Base-by-base conservation (phyloP, 1,140 invertebrate genomes). In the Diploscapter pachys region DNA sequence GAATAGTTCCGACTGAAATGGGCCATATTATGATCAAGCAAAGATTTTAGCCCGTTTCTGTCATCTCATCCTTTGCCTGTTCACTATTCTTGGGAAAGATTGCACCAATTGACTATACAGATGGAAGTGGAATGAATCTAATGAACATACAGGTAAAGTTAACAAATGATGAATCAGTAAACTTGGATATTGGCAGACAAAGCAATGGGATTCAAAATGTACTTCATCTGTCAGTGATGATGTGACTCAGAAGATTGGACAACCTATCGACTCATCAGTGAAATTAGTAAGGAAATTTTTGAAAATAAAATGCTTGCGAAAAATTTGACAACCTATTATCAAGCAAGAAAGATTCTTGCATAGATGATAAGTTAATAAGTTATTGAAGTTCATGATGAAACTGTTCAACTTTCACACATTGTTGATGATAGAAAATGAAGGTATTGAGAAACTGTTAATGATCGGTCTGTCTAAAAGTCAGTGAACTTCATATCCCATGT, bases 61-160 rank as follows among this genome's bases (percentile, higher is more conserved):
- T 98, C 8, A 89, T 98, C 2, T 97, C 94, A 83, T 96, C 92
- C 81, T 98, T 97, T 87, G 89, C 91, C 0, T 92, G 92, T 68
- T 93, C 92, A 0, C 83, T 98, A 31, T 92, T 98, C 80, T 84
- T 95, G n/a, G 94, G 95, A 2, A 88, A 90, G 81, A 92, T 94
- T 82, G 94, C 93, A 0, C 90, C 92, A 0, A 95, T 98, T 65
- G 96, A 98, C 86, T 90, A 90, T 76, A 91, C 93, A 0, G 95
- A 98, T 88, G 95, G 91, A 1, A 96, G 94, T 3, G 96, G 95
- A 52, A 98, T 96, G 94, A 98, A 98, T 87, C 88, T 98, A 11
- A 87, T 98, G 72, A 91, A 98, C 55, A 72, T 76, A 48, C 4
- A 72, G 63, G 75, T 76, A 49, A 13, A 62, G 86, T 93, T 98